These are phyloP conservation scores for Tetheella fluctuosa DNA, from an alignment of 2,888 invertebrate species.

Conservation along the genomic window DNA sequence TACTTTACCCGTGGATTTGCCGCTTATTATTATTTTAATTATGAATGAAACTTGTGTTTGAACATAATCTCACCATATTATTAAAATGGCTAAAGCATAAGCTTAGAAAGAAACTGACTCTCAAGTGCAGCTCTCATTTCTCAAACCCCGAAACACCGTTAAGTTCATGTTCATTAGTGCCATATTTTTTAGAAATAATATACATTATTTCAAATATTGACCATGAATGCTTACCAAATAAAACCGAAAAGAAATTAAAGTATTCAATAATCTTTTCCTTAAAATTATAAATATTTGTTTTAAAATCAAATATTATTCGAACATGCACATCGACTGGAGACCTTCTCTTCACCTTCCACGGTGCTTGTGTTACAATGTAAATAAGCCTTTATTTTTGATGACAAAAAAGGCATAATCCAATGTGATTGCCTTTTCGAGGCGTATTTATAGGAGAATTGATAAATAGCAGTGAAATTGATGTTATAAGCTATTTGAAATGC, in stretches of 20 bases:
- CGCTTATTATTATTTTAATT: neutral
- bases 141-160: no score
- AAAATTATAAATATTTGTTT: conserved; percentile 7
- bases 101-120: no score
- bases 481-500: no score
- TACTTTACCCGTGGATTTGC: neutral
- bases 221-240: neutral
- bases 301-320: conserved; percentile 6
- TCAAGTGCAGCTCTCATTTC: no score
- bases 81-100: no score
- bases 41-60: no score
- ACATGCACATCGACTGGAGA: conserved; percentile 11
- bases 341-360: conserved; percentile 28
- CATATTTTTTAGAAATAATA: no score
- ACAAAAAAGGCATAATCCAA: conserved; percentile 57
- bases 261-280: neutral
- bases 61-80: no score
- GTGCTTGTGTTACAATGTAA: conserved; percentile 53
- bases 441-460: no score
- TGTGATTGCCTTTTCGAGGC: conserved; percentile 53
- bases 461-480: no score
- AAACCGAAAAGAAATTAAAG: neutral
- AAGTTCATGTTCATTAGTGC: no score
- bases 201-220: no score
- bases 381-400: conserved; percentile 54